Percentiles rank a stretch among this genome's conserved stretches.
Conservation (phyloP, 2,888 invertebrate species). For the Apamea epomidion region DNA sequence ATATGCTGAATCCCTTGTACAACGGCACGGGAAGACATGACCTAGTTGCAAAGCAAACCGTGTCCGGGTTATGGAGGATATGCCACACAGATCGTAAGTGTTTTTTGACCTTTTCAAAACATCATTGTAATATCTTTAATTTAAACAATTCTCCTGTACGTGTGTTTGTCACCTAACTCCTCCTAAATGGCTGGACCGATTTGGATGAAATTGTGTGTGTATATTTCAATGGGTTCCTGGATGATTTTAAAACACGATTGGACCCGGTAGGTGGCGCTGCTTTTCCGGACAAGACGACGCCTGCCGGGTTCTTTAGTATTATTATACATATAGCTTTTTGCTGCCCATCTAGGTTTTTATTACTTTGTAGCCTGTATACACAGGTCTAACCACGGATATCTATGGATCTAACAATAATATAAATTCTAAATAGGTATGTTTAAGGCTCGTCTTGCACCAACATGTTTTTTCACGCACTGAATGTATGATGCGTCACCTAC, state of each 20-base stretch:
- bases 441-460: neutral
- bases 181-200: too few species aligned
- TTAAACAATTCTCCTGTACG: too few species aligned
- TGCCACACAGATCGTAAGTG: slow-evolving; percentile 95
- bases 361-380: neutral
- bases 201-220: too few species aligned
- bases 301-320: too few species aligned
- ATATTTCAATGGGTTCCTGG: too few species aligned
- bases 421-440: neutral
- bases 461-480: neutral
- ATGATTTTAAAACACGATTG: too few species aligned
- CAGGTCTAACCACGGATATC: too few species aligned
- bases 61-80: slow-evolving; percentile 95
- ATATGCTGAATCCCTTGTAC: slow-evolving; percentile 94
- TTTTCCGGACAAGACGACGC: too few species aligned
- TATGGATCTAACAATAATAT: too few species aligned
- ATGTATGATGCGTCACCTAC: neutral
- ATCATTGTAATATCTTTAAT: neutral
- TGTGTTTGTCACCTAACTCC: too few species aligned
- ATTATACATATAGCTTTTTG: neutral
- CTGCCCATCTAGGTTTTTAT: neutral
- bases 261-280: too few species aligned
- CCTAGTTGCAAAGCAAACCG: slow-evolving; percentile 93
- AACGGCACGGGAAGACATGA: slow-evolving; percentile 94
- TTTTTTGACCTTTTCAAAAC: slow-evolving; percentile 8